Percentiles rank a stretch among this genome's conserved stretches.
Conservation (phyloP, 2,888 invertebrate species). For the Polydrusus pterygomalis region DNA sequence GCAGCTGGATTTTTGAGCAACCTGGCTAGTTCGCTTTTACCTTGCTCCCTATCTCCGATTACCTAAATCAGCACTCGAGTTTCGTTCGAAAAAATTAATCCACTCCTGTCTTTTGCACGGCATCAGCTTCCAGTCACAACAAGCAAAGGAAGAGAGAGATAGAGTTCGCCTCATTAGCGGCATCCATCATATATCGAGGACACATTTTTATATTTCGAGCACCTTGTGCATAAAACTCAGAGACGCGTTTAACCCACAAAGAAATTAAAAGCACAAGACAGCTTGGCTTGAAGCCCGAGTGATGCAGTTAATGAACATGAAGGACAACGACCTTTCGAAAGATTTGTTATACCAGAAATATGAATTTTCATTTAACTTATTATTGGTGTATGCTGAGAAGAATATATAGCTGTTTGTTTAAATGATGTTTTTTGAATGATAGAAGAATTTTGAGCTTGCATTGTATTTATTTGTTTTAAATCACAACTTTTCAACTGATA, state of each 20-base stretch:
- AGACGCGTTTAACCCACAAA: constrained; percentile 30
- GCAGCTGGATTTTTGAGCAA: no score
- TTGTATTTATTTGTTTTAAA: no score
- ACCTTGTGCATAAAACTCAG: constrained; percentile 41
- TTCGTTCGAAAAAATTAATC: background rate
- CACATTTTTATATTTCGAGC: constrained; percentile 51
- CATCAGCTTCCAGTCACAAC: constrained; percentile 7
- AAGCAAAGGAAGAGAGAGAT: constrained; percentile 27
- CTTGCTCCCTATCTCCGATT: no score
- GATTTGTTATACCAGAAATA: background rate
- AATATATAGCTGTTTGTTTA: no score
- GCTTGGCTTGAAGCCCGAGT: constrained; percentile 49
- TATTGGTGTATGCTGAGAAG: background rate
- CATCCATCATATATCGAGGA: constrained; percentile 55
- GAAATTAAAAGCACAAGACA: constrained; percentile 42
- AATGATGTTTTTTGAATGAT: no score
- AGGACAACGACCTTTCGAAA: constrained; percentile 29
- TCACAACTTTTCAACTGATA: no score
- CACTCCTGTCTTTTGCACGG: constrained; percentile 4
- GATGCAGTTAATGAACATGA: constrained; percentile 42
- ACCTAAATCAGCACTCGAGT: no score
- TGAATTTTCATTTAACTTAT: background rate
- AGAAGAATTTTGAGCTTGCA: no score
- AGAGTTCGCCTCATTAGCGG: constrained; percentile 50
- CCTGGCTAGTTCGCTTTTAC: no score